Base-by-base conservation (phyloP, 2,888 invertebrate genomes). In the Pandemis corylana region DNA sequence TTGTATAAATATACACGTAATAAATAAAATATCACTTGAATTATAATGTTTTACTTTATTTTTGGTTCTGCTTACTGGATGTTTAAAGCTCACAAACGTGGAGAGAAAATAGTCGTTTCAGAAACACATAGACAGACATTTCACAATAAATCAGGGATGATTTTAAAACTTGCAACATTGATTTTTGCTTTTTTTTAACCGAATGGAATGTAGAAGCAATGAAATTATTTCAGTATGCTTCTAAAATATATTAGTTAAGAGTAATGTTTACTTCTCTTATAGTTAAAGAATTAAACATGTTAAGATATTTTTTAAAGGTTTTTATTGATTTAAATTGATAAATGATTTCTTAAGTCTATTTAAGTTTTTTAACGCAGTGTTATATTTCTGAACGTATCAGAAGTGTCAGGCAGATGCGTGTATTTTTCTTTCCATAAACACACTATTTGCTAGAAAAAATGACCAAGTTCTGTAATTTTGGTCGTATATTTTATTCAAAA, bases 351-450 rank as follows among this genome's bases (percentile, higher is more conserved):
- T n/a, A 7, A 51, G n/a, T 51, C n/a, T 59, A 2, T 15, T 20
- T 56, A 56, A 10, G 28, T 28, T 59, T 28, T 28, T 5, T 4
- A 56, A 3, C 36, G 12, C 12, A 9, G 28, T 36, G 13, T 2
- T n/a, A 3, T 53, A 64, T 64, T 70, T 53, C 63, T 64, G 42
- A 70, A 71, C 70, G 42, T 44, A 51, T 20, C n/a, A 36, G 53
- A 53, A 72, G 20, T 56, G 56, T 20, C 56, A 56, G 7, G 7
- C 7, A 2, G n/a, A 0, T 67, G 56, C 62, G n/a, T 72, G 76
- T 56, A 68, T 67, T 63, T 71, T 51, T 64, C 62, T 56, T 0
- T 12, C 6, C 5, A 10, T 0, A 59, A 62, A 49, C 68, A 15
- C 2, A 36, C 2, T 36, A 36, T 36, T 36, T 36, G 28, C 28